Evolutionary conservation across 2,888 invertebrate genomes (phyloP), one percentile per base, ranked within the genome.

Genomic region (Seira sanloemensis): DNA sequence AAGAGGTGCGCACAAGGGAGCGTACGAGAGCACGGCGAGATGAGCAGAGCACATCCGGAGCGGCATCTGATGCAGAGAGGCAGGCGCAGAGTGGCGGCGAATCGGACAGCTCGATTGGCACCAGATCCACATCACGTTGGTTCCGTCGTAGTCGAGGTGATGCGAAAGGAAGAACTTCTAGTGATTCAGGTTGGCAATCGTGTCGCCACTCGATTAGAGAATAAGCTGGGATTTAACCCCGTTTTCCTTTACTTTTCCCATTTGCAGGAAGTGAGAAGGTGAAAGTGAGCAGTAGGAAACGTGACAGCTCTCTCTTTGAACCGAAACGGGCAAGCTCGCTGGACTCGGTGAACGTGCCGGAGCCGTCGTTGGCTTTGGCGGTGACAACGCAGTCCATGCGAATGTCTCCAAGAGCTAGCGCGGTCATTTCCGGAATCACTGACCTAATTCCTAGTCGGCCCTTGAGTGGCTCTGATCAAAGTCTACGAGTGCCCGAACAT

Each of bases 361-460:
- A 83, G 23, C 74, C 62, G 23, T 19, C n/a, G 4, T 26, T 27
- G 16, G 2, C 19, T 19, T 74, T 58, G 46, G 82, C 25, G 23
- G 88, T 67, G 90, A 90, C 90, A 24, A 66, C 76, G 16, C 71
- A 77, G 9, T 58, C 83, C 1, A 46, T 66, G 16, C 16, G 88
- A 89, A 78, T 77, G 75, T 65, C 88, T 76, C 26, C 81, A 78
- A 23, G 85, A 78, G 21, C 83, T 90, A 92, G 90, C 91, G 84
- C 90, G 92, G 92, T 16, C 92, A 92, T 54, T 86, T 83, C 75
- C 92, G 92, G 46, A 90, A 84, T 84, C 19, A 83, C 86, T 0
- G 85, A 72, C 18, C 50, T 76, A 87, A 80, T 90, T 90, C 91
- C 93, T 90, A 78, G 80, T 68, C 71, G 87, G 0, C 85, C 86